phyloP scores from a whole-genome alignment of 2,888 invertebrate genomes.

The Sinelater perroti region DNA sequence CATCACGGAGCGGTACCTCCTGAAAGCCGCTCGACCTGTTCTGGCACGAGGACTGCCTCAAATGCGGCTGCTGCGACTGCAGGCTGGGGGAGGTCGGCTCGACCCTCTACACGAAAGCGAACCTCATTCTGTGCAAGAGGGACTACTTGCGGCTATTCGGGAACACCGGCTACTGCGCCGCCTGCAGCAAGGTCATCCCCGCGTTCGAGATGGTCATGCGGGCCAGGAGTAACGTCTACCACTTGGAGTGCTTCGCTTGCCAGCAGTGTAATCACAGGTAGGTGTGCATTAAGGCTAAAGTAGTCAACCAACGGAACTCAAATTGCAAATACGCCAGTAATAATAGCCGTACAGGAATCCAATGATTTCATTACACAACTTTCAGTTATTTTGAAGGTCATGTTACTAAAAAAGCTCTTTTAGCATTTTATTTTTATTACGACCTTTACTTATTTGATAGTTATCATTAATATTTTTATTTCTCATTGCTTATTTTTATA shows the following conservation, averaged over 20 bases:
- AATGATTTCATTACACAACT: no score
- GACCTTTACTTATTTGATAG: no score
- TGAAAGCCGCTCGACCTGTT: slow-evolving; percentile 90
- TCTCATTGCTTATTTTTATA: no score
- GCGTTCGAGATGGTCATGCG: slow-evolving; percentile 99
- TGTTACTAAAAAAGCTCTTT: no score
- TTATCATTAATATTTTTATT: no score
- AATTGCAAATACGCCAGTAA: no score
- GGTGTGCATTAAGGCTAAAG: no score
- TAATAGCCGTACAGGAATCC: no score
- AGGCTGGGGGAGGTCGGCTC: slow-evolving; percentile 96
- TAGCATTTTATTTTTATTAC: no score
- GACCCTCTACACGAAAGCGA: slow-evolving; percentile 93
- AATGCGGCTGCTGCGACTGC: slow-evolving; percentile 97
- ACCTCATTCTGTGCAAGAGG: slow-evolving; percentile 93
- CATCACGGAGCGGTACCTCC: slow-evolving; percentile 89
- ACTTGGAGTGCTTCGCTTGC: slow-evolving; percentile 97
- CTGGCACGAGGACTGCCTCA: slow-evolving; percentile 98
- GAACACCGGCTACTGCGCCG: slow-evolving; percentile 95
- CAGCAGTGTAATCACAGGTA: slow-evolving; percentile 98
- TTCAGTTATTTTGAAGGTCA: no score
- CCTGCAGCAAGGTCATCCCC: slow-evolving; percentile 97
- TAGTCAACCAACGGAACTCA: no score
- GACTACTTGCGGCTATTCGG: slow-evolving; percentile 97
- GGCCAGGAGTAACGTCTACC: slow-evolving; percentile 95